Conservation (phyloP, 2,797 vertebrate genomes). For the Moxostoma hubbsi region DNA sequence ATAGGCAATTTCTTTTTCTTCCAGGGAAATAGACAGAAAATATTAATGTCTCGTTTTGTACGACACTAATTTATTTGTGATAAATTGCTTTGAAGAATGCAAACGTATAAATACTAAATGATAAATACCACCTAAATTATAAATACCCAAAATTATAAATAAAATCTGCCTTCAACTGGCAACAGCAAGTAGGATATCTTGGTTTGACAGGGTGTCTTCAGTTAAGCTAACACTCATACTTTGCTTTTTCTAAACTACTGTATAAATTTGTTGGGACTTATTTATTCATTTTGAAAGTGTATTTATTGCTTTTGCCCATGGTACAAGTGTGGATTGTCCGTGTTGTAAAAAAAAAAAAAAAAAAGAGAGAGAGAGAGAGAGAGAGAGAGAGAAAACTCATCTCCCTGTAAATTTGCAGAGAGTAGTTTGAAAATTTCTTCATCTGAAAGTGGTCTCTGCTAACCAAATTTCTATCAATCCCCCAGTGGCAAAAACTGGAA, state of each 20-base stretch:
- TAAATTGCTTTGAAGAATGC: background rate
- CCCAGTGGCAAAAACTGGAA: too few species aligned
- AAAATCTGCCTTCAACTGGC: too few species aligned
- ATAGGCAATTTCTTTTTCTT: background rate
- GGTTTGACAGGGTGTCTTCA: too few species aligned
- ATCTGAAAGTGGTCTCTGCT: too few species aligned
- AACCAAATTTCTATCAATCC: too few species aligned
- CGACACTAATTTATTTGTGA: background rate
- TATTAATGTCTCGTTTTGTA: background rate
- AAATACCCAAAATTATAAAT: too few species aligned
- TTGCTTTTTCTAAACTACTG: too few species aligned
- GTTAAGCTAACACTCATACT: too few species aligned
- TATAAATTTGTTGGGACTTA: background rate
- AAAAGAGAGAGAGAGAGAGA: too few species aligned
- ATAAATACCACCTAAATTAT: background rate
- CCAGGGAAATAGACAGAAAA: background rate
- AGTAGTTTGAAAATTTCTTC: too few species aligned
- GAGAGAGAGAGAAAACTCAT: background rate
- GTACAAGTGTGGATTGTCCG: background rate
- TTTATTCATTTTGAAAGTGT: background rate
- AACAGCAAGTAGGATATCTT: too few species aligned
- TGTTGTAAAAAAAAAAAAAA: background rate
- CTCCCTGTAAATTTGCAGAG: too few species aligned
- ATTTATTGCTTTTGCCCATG: background rate
- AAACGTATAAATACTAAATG: background rate